Evolutionary conservation across 2,113 vertebrate genomes (phyloP).

Genomic region (Leptobrachium ailaonicum): DNA sequence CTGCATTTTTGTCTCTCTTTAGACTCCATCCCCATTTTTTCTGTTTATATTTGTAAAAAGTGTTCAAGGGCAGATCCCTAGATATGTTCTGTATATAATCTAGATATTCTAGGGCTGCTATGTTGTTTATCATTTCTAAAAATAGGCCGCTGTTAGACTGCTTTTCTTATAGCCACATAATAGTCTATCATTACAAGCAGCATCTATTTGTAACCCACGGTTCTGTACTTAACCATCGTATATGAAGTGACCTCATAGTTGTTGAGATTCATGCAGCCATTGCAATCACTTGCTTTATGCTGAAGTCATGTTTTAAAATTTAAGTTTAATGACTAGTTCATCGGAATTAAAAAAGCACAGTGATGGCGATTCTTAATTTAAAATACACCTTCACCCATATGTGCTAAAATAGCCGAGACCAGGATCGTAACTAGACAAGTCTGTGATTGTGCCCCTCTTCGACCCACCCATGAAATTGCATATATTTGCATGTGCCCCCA

Average conservation of each 20-base stretch:
- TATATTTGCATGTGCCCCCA: no score
- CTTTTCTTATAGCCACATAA: background rate
- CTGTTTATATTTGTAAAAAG: no score
- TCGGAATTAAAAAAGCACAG: conserved; percentile 17
- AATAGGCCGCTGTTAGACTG: background rate
- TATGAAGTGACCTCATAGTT: background rate
- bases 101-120: background rate
- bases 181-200: conserved; percentile 31
- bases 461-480: no score
- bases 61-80: no score
- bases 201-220: background rate
- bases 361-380: conserved; percentile 26
- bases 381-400: background rate
- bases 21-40: no score
- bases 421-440: no score
- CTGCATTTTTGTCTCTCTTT: no score
- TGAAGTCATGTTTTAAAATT: conserved; percentile 10
- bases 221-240: background rate
- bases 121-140: conserved; percentile 8
- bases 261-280: conserved; percentile 14
- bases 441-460: no score
- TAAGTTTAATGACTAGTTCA: conserved; percentile 5
- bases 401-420: no score
- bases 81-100: no score
- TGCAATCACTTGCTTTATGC: conserved; percentile 4